Conservation (phyloP, 2,888 invertebrate species). For the Xestia c-nigrum region DNA sequence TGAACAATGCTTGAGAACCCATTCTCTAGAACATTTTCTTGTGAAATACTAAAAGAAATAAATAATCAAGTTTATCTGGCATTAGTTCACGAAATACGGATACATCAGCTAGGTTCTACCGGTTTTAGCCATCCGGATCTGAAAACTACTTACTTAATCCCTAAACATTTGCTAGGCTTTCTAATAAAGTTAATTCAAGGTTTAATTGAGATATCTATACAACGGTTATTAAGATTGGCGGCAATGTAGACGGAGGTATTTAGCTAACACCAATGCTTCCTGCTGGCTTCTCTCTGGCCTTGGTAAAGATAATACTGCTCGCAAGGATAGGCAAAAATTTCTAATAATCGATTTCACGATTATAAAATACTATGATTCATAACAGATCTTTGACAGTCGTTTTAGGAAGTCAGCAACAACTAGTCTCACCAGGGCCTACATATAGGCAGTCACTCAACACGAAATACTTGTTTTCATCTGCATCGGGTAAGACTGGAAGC, state of each 20-base stretch:
- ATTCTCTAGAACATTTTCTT: background rate
- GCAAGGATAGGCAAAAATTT: conserved; percentile 33
- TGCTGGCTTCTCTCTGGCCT: conserved; percentile 50
- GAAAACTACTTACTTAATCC: conserved; percentile 43
- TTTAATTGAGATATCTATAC: conserved; percentile 53
- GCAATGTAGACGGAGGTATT: conserved; percentile 43
- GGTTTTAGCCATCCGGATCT: background rate
- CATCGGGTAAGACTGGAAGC: no score
- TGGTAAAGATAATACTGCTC: conserved; percentile 40
- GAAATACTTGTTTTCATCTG: no score
- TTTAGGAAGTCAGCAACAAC: no score
- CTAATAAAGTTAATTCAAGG: conserved; percentile 58
- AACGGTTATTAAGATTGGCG: conserved; percentile 37
- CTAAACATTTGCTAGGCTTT: conserved; percentile 47
- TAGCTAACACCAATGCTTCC: conserved; percentile 44
- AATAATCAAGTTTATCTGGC: background rate
- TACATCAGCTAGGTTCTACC: background rate
- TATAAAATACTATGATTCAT: background rate
- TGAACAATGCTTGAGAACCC: background rate
- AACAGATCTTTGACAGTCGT: no score
- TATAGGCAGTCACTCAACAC: no score
- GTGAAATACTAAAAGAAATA: background rate
- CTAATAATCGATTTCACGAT: conserved; percentile 22
- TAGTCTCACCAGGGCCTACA: no score
- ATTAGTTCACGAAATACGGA: background rate